Evolutionary conservation across 1,140 invertebrate genomes (phyloP), one percentile per base, ranked within the genome.

Genomic region (Pemphigus obesinymphae): DNA sequence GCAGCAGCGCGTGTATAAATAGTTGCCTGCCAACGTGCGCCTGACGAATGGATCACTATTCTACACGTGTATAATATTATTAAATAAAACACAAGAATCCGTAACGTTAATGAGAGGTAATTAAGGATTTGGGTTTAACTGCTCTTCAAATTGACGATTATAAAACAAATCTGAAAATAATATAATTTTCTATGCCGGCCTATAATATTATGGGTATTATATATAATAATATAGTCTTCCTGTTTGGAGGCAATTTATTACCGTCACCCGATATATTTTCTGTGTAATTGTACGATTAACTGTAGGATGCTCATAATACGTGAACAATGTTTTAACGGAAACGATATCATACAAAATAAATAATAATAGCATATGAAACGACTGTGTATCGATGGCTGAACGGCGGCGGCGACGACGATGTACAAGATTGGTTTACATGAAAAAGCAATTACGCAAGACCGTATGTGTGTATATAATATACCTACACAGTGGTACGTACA

Each of bases 361-460:
- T 50, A 73, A 73, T 73, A 48, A 73, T 50, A n/a, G 26, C 26
- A 26, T 31, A 73, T 17, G 40, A 26, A 70, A 45, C 23, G 23
- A 29, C 40, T 17, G 15, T 45, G 43, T 70, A 70, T 70, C 66
- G 66, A 48, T 31, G 3, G 17, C 15, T 7, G 43, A 48, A n/a
- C 17, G 26, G 15, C 61, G 43, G 23, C 43, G 40, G 43, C 26
- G 43, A 72, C 26, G 70, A 73, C 70, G 43, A 48, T 72, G 70
- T 61, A 80, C 76, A 43, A 55, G 55, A 80, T 80, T 40, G 53
- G 76, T 58, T 80, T 80, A 80, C 76, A 80, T 23, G 76, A 80
- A 61, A 80, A 80, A 63, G 53, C 76, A 80, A 80, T 80, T 80
- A 80, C 37, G 76, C n/a, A 63, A 63, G 26, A 80, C 11, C 6